These are phyloP conservation scores for Steatornis caripensis DNA, from an alignment of 2,113 vertebrate genomes.

Conservation along the genomic window DNA sequence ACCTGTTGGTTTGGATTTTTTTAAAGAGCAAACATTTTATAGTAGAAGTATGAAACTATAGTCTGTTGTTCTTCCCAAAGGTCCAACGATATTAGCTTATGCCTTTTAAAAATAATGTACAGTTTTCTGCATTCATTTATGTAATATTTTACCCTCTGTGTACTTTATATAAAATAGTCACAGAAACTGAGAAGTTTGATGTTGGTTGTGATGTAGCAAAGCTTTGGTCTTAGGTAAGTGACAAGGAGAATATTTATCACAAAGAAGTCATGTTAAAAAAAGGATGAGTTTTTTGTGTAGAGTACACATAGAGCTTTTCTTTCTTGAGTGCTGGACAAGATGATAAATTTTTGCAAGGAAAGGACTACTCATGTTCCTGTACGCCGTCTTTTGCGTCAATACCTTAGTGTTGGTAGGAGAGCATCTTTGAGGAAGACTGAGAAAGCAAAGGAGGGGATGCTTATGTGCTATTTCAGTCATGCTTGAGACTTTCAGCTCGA, in stretches of 20 bases:
- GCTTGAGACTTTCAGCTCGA: neutral
- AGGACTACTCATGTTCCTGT: neutral
- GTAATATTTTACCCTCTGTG: neutral
- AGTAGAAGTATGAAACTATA: neutral
- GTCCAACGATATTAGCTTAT: slow-evolving; percentile 22
- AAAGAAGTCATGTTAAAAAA: neutral
- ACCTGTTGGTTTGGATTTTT: neutral
- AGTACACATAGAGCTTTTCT: neutral
- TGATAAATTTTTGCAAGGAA: neutral
- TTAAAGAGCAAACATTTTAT: slow-evolving; percentile 30
- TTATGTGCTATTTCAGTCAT: neutral
- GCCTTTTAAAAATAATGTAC: neutral
- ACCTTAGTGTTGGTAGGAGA: neutral
- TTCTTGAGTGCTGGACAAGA: neutral
- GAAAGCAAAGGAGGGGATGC: neutral
- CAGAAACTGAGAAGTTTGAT: neutral
- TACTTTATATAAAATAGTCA: neutral
- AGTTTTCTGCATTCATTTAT: neutral
- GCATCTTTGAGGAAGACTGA: neutral
- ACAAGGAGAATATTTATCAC: neutral
- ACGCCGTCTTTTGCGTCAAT: neutral
- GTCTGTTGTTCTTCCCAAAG: neutral
- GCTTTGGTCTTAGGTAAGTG: neutral
- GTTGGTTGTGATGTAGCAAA: neutral
- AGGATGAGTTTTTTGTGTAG: neutral